phyloP scores from a whole-genome alignment of 1,140 invertebrate species.

The Apolygus lucorum region DNA sequence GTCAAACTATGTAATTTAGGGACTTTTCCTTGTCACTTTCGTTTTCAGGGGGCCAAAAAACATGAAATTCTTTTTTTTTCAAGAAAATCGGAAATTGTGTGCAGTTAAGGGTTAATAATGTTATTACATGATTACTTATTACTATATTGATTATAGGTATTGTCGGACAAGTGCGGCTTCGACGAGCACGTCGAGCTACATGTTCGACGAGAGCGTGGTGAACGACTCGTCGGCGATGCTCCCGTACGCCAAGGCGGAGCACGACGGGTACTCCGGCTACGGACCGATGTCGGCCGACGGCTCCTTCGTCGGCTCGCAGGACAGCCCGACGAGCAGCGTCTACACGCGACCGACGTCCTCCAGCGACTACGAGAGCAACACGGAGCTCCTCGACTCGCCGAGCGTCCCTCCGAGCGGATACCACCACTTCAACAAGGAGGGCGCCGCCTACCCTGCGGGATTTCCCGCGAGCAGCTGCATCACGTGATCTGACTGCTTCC shows the following conservation, averaged over 20 bases:
- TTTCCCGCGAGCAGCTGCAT: conserved; percentile 21
- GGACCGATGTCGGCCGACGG: not conserved
- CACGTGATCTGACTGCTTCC: too few species aligned
- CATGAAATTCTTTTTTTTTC: too few species aligned
- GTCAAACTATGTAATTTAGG: too few species aligned
- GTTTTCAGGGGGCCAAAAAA: too few species aligned
- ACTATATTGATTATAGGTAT: not conserved
- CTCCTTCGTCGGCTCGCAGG: not conserved
- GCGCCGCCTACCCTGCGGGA: conserved; percentile 13
- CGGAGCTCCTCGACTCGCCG: conserved; percentile 25
- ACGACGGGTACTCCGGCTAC: not conserved
- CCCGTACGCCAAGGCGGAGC: not conserved
- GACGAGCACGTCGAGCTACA: not conserved
- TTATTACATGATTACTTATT: too few species aligned
- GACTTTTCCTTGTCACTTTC: too few species aligned
- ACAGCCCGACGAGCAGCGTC: conserved; percentile 17
- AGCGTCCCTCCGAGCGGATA: conserved; percentile 19
- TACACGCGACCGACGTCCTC: conserved; percentile 21
- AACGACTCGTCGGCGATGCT: not conserved
- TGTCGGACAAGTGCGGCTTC: not conserved
- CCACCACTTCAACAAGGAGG: conserved; percentile 22
- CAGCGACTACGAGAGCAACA: conserved; percentile 26
- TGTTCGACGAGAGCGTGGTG: not conserved
- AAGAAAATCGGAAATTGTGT: too few species aligned
- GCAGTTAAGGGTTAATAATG: too few species aligned